Evolutionary conservation across 2,113 vertebrate genomes (phyloP).

Genomic region (Gallinago paraguaiae): DNA sequence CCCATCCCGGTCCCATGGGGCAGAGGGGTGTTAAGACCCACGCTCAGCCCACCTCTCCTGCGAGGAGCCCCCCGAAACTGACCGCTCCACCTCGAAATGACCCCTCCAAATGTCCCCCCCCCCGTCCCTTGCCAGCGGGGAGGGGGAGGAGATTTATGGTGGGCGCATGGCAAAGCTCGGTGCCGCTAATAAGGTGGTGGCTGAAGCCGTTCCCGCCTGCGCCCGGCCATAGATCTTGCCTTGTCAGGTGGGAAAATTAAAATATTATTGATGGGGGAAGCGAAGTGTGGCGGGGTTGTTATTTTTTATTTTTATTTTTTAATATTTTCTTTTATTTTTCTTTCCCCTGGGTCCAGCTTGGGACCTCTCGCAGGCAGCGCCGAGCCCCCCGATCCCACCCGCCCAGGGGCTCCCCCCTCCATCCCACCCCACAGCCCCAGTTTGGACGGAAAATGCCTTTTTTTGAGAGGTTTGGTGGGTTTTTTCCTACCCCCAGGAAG

Average conservation of each 20-base stretch:
- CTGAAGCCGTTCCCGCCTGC: not conserved
- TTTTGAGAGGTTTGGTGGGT: no score
- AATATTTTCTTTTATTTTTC: not conserved
- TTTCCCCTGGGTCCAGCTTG: not conserved
- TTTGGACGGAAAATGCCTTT: fast-evolving
- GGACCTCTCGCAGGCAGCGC: not conserved
- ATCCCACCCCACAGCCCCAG: not conserved
- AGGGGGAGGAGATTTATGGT: not conserved
- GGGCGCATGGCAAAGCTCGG: not conserved
- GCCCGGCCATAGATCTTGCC: not conserved
- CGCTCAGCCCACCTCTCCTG: fast-evolving
- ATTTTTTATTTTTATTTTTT: not conserved
- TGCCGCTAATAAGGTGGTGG: not conserved
- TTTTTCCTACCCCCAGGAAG: fast-evolving
- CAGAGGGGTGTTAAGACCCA: no score
- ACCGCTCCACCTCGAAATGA: no score
- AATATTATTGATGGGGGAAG: not conserved
- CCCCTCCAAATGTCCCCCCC: no score
- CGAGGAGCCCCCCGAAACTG: not conserved
- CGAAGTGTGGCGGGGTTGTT: not conserved
- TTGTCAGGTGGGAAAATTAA: not conserved
- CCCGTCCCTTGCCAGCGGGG: fast-evolving
- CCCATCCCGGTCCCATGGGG: no score
- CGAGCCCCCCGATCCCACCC: fast-evolving
- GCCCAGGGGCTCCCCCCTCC: fast-evolving